Base-by-base conservation (phyloP, 1,140 invertebrate species). In the Drosophila kohkoa region DNA sequence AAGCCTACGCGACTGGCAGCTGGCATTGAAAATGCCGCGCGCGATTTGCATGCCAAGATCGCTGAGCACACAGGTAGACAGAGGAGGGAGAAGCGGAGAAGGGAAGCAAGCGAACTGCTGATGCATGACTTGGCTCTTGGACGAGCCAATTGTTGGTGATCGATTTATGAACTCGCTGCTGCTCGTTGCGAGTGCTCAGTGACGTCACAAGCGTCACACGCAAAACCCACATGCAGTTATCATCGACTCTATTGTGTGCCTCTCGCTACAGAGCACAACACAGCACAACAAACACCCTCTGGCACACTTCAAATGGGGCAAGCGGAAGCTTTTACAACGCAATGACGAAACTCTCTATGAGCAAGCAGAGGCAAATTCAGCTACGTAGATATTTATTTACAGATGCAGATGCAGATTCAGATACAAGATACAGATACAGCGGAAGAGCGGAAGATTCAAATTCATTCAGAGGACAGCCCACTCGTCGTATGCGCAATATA, bases 31-130 rank as follows among this genome's bases (percentile, higher is more conserved):
- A 87, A 82, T 58, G 66, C 77, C 75, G 59, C 75, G 75, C 77
- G 83, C 83, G 80, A 88, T 88, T 88, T 88, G 83, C 85, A 88
- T 88, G 83, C 77, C 83, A 89, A 88, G 76, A 55, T 38, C 28
- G 57, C 13, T 13, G 8, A 30, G 25, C 20, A 13, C 5, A 16
- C 25, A 35, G 57, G 20, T 20, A 41, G 7, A 2, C 10, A 30
- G 62, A 5, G 55, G n/a, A 51, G 5, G 46, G 51, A 55, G 8
- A 3, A n/a, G 30, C 41, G 2, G 16, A 11, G 32, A 32, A 41
- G 41, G 60, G 51, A 58, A 28, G 45, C 20, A 1, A 10, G 11
- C 65, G 38, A 55, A 49, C 75, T 81, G 82, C 70, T 88, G 83
- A 77, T 81, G 85, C 83, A 87, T 87, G 83, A 87, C 83, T 68